Base-by-base conservation (phyloP, 2,797 vertebrate genomes). In the Malacoraja senta region DNA sequence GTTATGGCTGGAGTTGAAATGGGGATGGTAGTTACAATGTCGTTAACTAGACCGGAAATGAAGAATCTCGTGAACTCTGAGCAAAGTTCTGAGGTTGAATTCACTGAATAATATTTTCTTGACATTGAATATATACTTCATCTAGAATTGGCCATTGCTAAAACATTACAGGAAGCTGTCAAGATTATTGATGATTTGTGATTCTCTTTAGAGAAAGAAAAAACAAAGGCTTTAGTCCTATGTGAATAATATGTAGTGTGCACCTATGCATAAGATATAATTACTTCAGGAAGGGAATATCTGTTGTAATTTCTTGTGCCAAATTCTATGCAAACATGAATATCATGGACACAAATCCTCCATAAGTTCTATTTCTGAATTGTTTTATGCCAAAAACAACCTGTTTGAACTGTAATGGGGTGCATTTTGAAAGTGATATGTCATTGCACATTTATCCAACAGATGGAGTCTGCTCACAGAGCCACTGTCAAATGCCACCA, bases 71-170 rank as follows among this genome's bases (percentile, higher is more conserved):
- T 76, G 71, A 92, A 92, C 29, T 92, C 29, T 68, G 72, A 72
- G 35, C 88, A 72, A 92, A 92, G 90, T 76, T 74, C 68, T 91
- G 68, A 74, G 26, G 90, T 29, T 72, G 90, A 38, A 91, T 74
- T 95, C 94, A 94, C 94, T 94, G 93, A 93, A 93, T 94, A 95
- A 95, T 93, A 92, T 94, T 95, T 96, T 96, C 95, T 95, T 94
- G 94, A 94, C 93, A 93, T 95, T 95, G 94, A 95, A 94, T 68
- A 93, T 93, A 94, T 17, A 0, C 38, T 78, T 94, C 94, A 94
- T 95, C 94, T 94, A 94, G 94, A 95, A 94, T 93, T 94, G 95
- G 88, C 94, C 93, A 93, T 94, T 94, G 94, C 93, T 91, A 93
- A 76, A 72, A 92, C 58, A 93, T 90, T 94, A 93, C 92, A 94